Evolutionary conservation across 2,888 invertebrate genomes (phyloP), one percentile per base, ranked within the genome.

Genomic region (Melanostoma scalare): DNA sequence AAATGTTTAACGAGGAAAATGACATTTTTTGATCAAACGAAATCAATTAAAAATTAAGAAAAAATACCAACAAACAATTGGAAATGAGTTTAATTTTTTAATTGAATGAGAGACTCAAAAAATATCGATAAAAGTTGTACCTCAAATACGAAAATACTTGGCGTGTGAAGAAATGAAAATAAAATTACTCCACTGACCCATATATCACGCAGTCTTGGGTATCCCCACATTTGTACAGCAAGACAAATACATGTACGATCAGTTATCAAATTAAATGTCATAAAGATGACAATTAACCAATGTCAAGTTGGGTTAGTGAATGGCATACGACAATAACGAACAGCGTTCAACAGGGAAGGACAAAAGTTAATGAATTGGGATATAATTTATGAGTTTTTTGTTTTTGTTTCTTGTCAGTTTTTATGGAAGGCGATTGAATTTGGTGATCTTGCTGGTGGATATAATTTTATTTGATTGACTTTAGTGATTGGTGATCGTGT

Each of bases 261-360:
- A 56, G 69, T 80, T 75, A 75, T 80, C 75, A 52, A 75, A 80
- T 80, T 75, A 75, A 80, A 69, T 80, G 75, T 63, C 50, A 75
- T 80, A 80, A 75, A 75, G 75, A 65, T 80, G 75, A 75, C 80
- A 80, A 80, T 80, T 80, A 80, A 80, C 63, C 80, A 80, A 80
- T 80, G 80, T 80, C 80, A 75, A 75, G 65, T 75, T 69, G 75
- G 74, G 79, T 79, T 79, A 74, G 74, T 50, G 33, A 36, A 63
- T 42, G 63, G 42, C 48, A 60, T 40, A 31, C 6, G 20, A 36
- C 2, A 3, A 3, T n/a, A 10, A 6, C 3, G 10, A 1, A n/a
- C 38, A 40, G 35, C 9, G 30, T 5, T 8, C 10, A 38, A 67
- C 73, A 63, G 55, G 38, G 50, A 69, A 56, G 56, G 38, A 44